Percentiles rank a stretch among this genome's conserved stretches.
These are phyloP conservation scores for Formica aserva DNA, from an alignment of 2,888 invertebrate species.

Conservation along the genomic window DNA sequence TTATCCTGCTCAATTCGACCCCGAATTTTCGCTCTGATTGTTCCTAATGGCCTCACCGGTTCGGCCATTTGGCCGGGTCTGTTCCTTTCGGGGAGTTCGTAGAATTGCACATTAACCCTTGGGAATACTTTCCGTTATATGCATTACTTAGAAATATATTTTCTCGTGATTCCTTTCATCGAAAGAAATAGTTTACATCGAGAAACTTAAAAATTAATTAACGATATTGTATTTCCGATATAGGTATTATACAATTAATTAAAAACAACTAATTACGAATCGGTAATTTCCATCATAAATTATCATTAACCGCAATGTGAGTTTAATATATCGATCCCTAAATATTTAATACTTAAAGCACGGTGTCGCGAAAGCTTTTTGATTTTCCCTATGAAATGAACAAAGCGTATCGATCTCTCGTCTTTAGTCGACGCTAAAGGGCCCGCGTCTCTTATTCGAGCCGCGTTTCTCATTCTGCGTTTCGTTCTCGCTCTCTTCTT, in stretches of 20 bases:
- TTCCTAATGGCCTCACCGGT: conserved; percentile 34
- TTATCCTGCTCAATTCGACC: conserved; percentile 61
- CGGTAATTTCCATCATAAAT: background rate
- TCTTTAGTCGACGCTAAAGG: conserved; percentile 25
- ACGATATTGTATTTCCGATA: background rate
- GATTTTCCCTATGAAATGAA: background rate
- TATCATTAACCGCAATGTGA: background rate
- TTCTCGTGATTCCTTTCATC: background rate
- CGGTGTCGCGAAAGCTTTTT: background rate
- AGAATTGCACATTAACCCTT: conserved; percentile 40
- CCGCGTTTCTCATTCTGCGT: background rate
- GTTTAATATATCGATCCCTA: background rate
- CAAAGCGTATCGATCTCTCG: conserved; percentile 23
- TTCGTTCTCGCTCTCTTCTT: conserved; percentile 9
- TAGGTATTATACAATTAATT: background rate
- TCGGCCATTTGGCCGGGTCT: conserved; percentile 8
- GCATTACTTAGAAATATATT: background rate
- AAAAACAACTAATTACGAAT: conserved; percentile 1
- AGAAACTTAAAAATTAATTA: background rate
- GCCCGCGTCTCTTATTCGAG: conserved; percentile 28
- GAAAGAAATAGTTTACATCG: background rate
- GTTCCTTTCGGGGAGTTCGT: conserved; percentile 39
- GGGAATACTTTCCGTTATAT: conserved; percentile 1
- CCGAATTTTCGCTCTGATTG: conserved; percentile 46
- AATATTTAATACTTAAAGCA: background rate